A percentile compares a stretch with the other conserved stretches of the same genome.
Evolutionary conservation across 1,140 invertebrate genomes (phyloP).

Genomic region (Bombus consobrinus): DNA sequence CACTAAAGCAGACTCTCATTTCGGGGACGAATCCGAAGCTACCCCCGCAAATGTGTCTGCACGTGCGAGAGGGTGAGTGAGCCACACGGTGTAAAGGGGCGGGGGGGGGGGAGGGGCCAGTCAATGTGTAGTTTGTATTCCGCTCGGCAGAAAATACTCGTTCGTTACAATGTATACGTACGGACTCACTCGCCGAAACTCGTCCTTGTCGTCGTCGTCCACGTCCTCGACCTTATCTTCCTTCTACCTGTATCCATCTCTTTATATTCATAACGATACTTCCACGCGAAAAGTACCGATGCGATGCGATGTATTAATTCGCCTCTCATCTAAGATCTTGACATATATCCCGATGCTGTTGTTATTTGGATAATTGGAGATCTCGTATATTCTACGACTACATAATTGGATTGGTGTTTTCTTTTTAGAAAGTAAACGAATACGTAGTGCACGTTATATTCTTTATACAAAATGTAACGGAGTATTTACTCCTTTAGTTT

Average conservation of each 20-base stretch:
- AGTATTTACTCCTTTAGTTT: neutral
- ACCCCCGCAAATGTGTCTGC: slow-evolving; percentile 68
- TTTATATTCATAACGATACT: slow-evolving; percentile 69
- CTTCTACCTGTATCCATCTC: neutral
- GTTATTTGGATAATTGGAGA: neutral
- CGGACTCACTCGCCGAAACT: slow-evolving; percentile 60
- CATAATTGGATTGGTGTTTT: neutral
- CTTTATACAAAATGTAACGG: neutral
- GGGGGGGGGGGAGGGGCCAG: neutral
- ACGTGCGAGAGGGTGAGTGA: slow-evolving; percentile 53
- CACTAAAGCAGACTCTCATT: slow-evolving; percentile 63
- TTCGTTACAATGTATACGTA: slow-evolving; percentile 66
- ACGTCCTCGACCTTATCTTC: slow-evolving; percentile 28
- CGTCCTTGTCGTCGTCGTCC: slow-evolving; percentile 43
- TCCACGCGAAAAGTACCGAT: slow-evolving; percentile 46
- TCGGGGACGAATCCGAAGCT: slow-evolving; percentile 58
- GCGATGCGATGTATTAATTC: slow-evolving; percentile 65
- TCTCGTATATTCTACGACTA: neutral
- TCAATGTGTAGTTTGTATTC: slow-evolving; percentile 76
- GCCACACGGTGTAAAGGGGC: neutral
- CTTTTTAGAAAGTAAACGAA: neutral
- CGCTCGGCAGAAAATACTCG: slow-evolving; percentile 69
- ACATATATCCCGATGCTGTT: neutral
- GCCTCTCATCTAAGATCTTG: slow-evolving; percentile 46
- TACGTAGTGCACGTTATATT: neutral